Percentiles rank a stretch among this genome's conserved stretches.
These are phyloP conservation scores for Phlogophora meticulosa DNA, from an alignment of 2,888 invertebrate species.

Conservation along the genomic window DNA sequence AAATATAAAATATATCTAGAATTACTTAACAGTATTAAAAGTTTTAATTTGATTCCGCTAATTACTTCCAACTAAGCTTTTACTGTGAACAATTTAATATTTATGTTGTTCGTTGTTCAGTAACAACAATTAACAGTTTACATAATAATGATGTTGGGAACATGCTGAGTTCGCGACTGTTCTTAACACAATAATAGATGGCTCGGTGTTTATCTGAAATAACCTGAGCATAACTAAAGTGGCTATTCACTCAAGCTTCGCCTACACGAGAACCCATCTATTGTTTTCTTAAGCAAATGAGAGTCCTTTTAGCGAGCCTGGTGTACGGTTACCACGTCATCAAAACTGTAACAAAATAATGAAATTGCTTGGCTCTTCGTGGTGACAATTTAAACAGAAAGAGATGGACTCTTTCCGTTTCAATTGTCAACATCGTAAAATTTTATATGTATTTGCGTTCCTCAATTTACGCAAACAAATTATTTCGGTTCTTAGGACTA, in stretches of 20 bases:
- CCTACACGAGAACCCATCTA: conserved; percentile 51
- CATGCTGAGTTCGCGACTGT: conserved; percentile 36
- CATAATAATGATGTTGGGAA: conserved; percentile 40
- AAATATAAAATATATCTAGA: conserved; percentile 16
- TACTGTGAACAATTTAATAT: conserved; percentile 44
- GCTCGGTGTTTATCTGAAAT: conserved; percentile 53
- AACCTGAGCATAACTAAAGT: conserved; percentile 62
- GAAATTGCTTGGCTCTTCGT: conserved; percentile 15
- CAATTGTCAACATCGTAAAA: no score
- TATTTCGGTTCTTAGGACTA: background rate
- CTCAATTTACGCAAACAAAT: background rate
- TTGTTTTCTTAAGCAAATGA: conserved; percentile 68
- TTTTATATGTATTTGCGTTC: background rate
- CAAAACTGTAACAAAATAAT: conserved; percentile 38
- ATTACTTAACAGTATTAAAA: conserved; percentile 35
- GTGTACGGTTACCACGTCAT: conserved; percentile 30
- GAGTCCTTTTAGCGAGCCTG: conserved; percentile 47
- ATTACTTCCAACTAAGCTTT: conserved; percentile 47
- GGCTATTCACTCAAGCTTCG: conserved; percentile 60
- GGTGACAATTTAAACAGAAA: conserved; percentile 18
- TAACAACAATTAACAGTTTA: conserved; percentile 52
- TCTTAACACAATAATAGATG: conserved; percentile 52
- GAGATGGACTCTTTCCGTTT: no score
- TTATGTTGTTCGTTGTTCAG: conserved; percentile 39
- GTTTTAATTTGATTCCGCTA: conserved; percentile 27